Base-by-base conservation (phyloP, 2,113 vertebrate species). In the Fulmarus glacialis region DNA sequence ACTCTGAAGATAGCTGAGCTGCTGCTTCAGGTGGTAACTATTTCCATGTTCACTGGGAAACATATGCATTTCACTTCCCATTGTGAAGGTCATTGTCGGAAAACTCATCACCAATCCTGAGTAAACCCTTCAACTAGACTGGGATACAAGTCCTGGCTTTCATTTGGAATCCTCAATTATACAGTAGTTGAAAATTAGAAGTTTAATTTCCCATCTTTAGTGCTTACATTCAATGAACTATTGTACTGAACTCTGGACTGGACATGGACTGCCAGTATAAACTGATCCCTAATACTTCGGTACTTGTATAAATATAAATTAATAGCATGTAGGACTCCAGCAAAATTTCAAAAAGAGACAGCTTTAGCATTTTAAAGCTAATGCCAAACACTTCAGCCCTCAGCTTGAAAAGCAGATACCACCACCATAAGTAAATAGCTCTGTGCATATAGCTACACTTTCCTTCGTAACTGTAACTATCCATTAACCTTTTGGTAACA, bases 51-150 rank as follows among this genome's bases (percentile, higher is more conserved):
- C n/a, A 14, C 26, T 24, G 27, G 11, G 15, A 64, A 78, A 74
- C 9, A 27, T 7, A 27, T 0, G 4, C 9, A 38, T 43, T 48
- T 63, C 53, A 30, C 53, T 53, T 67, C 29, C 36, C 14, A 19
- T 13, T 53, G 40, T 27, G 5, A 50, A 82, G 73, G 20, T 21
- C 53, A 27, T 3, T 63, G 19, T 26, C 22, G 43, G 55, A 50
- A 70, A 72, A 43, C 27, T 29, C 43, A 70, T 13, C 22, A n/a
- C 26, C 6, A 4, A 7, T 4, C 17, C 23, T 0, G 1, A 48
- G 22, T 29, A 36, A 90, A 75, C 11, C 14, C 79, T 86, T 75
- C 53, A 40, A 8, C 43, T 11, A 60, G 18, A 20, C 10, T 12
- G 7, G 38, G 23, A 48, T 18, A 66, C 24, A 68, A 60, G 56